These are phyloP conservation scores for Galaxea fascicularis DNA, from an alignment of 92 coral and sea anemone genomes.

Conservation along the genomic window DNA sequence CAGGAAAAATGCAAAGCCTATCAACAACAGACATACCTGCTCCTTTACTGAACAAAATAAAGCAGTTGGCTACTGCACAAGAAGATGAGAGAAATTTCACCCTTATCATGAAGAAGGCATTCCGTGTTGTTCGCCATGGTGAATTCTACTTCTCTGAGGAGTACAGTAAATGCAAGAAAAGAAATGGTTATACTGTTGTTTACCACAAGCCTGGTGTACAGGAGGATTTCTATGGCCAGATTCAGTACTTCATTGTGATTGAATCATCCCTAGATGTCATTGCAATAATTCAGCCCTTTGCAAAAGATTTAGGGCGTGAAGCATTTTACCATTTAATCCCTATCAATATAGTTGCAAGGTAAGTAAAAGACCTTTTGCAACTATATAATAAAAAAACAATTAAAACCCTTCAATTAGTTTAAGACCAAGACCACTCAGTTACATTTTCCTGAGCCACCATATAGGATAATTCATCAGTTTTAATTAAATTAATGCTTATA, in stretches of 20 bases:
- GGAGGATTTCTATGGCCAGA: background rate
- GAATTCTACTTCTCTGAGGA: background rate
- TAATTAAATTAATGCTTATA: too few relatives aligned
- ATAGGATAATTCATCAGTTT: too few relatives aligned
- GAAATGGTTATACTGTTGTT: background rate
- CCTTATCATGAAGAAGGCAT: background rate
- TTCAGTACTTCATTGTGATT: background rate
- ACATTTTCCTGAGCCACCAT: too few relatives aligned
- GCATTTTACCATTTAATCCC: background rate
- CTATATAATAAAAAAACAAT: background rate
- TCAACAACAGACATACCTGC: background rate
- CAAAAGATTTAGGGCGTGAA: background rate
- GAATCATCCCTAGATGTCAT: background rate
- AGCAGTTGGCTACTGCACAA: background rate
- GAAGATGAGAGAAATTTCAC: background rate
- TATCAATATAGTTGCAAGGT: background rate
- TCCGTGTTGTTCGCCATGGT: background rate
- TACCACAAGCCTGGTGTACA: background rate
- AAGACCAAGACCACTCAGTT: too few relatives aligned
- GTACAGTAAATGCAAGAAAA: background rate
- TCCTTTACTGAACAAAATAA: background rate
- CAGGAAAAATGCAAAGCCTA: background rate
- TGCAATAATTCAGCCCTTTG: background rate
- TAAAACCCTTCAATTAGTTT: too few relatives aligned
- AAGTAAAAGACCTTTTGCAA: background rate